Evolutionary conservation across 2,797 vertebrate genomes (phyloP).

Genomic region (Fistularia commersonii): DNA sequence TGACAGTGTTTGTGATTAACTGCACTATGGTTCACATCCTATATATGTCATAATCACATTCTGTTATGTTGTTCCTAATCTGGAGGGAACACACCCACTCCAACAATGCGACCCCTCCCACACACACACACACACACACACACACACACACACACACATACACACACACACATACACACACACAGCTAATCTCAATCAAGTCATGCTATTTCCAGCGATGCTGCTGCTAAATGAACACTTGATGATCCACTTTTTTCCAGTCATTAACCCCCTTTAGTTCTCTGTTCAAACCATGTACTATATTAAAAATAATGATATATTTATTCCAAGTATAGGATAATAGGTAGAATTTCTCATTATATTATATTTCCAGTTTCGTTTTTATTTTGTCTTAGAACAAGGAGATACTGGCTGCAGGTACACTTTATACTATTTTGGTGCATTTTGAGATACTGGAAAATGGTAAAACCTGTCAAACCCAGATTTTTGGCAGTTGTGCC

Average conservation of each 20-base stretch:
- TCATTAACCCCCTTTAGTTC: conserved; percentile 13
- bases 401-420: no score
- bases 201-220: conserved; percentile 44
- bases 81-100: conserved; percentile 36
- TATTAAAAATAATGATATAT: no score
- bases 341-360: no score
- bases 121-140: no score
- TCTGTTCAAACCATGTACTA: conserved; percentile 2
- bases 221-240: conserved; percentile 44
- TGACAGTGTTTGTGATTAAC: conserved; percentile 10
- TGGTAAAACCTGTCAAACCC: no score
- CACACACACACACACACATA: conserved; percentile 8
- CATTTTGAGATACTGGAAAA: no score
- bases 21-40: conserved; percentile 8
- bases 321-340: no score
- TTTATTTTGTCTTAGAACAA: no score
- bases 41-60: conserved; percentile 22
- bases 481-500: no score
- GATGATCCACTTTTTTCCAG: conserved; percentile 4
- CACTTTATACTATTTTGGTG: no score
- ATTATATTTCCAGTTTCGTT: no score
- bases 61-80: conserved; percentile 36
- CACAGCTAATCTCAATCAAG: conserved; percentile 34
- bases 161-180: conserved; percentile 22
- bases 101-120: not conserved